Evolutionary conservation across 1,140 invertebrate genomes (phyloP).

Genomic region (Drosophila nigrodunni): DNA sequence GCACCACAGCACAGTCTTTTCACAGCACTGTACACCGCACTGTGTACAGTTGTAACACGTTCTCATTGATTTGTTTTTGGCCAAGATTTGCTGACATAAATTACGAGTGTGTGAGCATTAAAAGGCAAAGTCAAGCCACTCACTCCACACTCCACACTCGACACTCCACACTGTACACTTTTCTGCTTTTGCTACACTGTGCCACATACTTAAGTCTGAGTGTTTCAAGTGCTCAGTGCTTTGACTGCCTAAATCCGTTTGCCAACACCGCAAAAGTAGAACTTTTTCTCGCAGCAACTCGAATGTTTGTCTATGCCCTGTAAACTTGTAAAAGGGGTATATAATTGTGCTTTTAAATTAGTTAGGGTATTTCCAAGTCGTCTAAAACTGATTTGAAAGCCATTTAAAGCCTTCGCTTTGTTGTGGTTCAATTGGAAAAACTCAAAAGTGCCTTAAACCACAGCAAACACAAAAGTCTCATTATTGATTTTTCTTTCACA

Average conservation of each 20-base stretch:
- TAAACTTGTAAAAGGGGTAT: background rate
- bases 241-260: conserved; percentile 37
- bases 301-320: conserved; percentile 1
- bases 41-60: conserved; percentile 1
- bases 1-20: background rate
- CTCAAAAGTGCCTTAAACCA: conserved; percentile 10
- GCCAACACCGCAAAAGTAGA: conserved; percentile 20
- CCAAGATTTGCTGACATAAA: conserved; percentile 23
- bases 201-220: conserved; percentile 31
- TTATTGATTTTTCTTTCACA: background rate
- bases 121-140: conserved; percentile 30
- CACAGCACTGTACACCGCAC: too few relatives aligned
- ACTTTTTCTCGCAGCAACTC: conserved; percentile 7
- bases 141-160: background rate
- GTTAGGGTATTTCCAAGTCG: background rate
- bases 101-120: conserved; percentile 19
- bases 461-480: conserved; percentile 8
- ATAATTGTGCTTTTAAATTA: too few relatives aligned
- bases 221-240: conserved; percentile 20
- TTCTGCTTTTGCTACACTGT: conserved; percentile 17
- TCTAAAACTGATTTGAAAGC: background rate
- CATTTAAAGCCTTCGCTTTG: conserved; percentile 22
- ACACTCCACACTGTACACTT: background rate
- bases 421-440: conserved; percentile 38
- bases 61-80: conserved; percentile 16